phyloP scores from a whole-genome alignment of 2,797 vertebrate species.

The Linurgus olivaceus region DNA sequence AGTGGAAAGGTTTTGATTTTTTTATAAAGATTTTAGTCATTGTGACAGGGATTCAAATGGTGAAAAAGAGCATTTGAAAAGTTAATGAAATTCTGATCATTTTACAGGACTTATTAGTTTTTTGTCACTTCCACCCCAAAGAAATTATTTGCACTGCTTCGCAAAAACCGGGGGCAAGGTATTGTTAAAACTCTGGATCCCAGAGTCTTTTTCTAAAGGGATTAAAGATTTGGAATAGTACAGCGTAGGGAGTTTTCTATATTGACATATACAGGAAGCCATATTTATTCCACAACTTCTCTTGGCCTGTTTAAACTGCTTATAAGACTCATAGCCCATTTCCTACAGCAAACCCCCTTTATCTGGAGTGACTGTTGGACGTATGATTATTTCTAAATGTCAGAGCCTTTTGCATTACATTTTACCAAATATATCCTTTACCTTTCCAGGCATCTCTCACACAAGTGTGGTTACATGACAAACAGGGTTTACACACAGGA shows the following conservation, averaged over 20 bases:
- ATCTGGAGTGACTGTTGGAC: neutral
- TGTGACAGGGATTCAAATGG: neutral
- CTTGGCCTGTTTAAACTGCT: neutral
- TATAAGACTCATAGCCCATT: neutral
- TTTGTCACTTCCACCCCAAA: neutral
- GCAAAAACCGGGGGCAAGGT: neutral
- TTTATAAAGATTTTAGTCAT: neutral
- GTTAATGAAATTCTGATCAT: neutral
- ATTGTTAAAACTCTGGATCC: neutral
- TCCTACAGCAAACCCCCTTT: neutral
- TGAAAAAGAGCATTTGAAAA: neutral
- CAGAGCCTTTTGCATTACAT: neutral
- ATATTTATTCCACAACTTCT: neutral
- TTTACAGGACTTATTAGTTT: neutral
- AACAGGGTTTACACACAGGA: neutral
- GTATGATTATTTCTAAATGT: neutral
- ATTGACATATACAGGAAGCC: neutral
- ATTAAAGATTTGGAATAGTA: neutral
- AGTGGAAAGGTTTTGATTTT: constrained; percentile 26
- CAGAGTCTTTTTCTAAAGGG: neutral
- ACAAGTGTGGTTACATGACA: neutral
- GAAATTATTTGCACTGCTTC: neutral
- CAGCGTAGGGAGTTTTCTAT: neutral
- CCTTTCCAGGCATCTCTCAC: neutral
- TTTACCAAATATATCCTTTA: neutral